Percentiles rank a stretch among this genome's conserved stretches.
These are phyloP conservation scores for Unio pictorum DNA, from an alignment of 2,888 invertebrate species.

Conservation along the genomic window DNA sequence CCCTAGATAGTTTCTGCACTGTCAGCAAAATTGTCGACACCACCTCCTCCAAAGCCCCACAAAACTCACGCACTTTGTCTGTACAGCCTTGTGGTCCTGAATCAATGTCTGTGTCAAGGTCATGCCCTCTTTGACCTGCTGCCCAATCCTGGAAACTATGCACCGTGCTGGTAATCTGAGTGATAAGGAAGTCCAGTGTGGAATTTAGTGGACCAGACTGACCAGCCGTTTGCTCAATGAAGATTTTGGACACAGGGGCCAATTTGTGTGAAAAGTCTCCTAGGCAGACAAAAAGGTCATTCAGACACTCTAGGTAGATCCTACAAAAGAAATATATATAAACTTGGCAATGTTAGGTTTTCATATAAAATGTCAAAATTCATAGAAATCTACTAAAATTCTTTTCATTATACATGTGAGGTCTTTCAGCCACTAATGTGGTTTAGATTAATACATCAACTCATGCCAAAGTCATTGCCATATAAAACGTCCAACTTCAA, in stretches of 20 bases:
- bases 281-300: no score
- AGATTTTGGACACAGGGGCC: conserved; percentile 13
- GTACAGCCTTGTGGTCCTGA: conserved; percentile 3
- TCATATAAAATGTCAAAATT: no score
- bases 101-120: conserved; percentile 1
- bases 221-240: conserved; percentile 30
- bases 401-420: no score
- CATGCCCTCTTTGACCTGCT: background rate
- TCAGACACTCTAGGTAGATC: no score
- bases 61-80: conserved; percentile 15
- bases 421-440: no score
- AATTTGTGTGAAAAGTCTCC: no score
- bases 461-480: no score
- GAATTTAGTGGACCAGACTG: conserved; percentile 41
- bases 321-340: no score
- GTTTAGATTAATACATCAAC: no score
- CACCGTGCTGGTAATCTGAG: conserved; percentile 19
- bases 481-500: no score
- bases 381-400: no score
- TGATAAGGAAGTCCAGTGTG: conserved; percentile 32
- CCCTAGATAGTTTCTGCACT: conserved; percentile 78
- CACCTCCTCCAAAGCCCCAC: conserved; percentile 72
- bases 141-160: conserved; percentile 30
- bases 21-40: conserved; percentile 75
- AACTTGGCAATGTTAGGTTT: no score